These are phyloP conservation scores for Muschampia plurimacula DNA, from an alignment of 2,888 invertebrate genomes.

Conservation along the genomic window DNA sequence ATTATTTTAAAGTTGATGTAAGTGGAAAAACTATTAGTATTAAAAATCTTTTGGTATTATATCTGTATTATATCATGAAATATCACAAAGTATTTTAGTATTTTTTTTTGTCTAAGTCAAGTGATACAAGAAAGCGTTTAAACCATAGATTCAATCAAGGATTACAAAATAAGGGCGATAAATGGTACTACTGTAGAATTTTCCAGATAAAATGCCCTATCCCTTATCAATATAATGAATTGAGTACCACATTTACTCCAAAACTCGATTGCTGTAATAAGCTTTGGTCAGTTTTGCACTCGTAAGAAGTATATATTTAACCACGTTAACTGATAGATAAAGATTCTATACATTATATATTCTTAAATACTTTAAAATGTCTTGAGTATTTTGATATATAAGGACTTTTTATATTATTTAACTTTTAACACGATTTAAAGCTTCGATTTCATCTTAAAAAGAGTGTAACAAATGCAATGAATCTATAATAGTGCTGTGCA, in stretches of 20 bases:
- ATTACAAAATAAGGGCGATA: too few relatives aligned
- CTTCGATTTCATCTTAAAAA: slow-evolving; percentile 77
- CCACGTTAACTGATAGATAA: slow-evolving; percentile 10
- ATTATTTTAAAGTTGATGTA: too few relatives aligned
- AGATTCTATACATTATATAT: slow-evolving; percentile 32
- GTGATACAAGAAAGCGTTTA: too few relatives aligned
- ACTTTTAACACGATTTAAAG: slow-evolving; percentile 81
- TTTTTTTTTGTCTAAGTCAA: too few relatives aligned
- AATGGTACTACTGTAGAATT: too few relatives aligned
- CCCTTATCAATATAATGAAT: neutral
- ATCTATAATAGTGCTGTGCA: slow-evolving; percentile 47
- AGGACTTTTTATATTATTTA: slow-evolving; percentile 49
- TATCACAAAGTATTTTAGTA: too few relatives aligned
- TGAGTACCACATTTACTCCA: neutral
- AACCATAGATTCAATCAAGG: too few relatives aligned
- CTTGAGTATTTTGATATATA: slow-evolving; percentile 37
- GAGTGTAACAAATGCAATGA: slow-evolving; percentile 57
- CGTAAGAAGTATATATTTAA: neutral
- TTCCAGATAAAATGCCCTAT: neutral
- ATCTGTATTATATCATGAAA: too few relatives aligned
- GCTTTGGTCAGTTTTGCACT: slow-evolving; percentile 25
- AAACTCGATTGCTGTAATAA: neutral
- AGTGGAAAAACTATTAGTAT: too few relatives aligned
- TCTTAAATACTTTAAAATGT: slow-evolving; percentile 38
- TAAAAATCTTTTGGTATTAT: too few relatives aligned